Conservation (phyloP, 2,797 vertebrate genomes). For the Allochrocebus solatus region DNA sequence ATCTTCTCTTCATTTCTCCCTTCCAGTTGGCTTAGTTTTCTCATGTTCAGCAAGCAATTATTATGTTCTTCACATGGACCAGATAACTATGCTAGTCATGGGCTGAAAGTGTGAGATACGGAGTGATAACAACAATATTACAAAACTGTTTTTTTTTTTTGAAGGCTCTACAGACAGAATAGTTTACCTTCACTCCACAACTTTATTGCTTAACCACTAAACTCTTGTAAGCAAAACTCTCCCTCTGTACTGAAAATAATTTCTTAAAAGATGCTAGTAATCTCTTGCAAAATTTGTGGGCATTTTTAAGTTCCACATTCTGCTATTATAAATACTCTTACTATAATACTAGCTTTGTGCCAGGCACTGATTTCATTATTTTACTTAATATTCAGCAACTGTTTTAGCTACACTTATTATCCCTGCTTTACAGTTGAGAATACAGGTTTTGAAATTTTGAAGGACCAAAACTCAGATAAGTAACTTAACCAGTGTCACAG, state of each 20-base stretch:
- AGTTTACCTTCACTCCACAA: background rate
- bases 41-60: slow-evolving; percentile 5
- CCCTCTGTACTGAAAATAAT: background rate
- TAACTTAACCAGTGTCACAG: background rate
- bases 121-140: background rate
- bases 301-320: slow-evolving; percentile 25
- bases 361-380: background rate
- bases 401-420: background rate
- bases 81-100: background rate
- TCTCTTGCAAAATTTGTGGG: slow-evolving; percentile 29
- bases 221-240: slow-evolving; percentile 8
- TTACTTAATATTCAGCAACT: slow-evolving; percentile 26
- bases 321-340: background rate
- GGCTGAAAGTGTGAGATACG: background rate
- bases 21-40: background rate
- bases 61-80: background rate
- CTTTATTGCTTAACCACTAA: background rate
- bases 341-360: slow-evolving; percentile 30
- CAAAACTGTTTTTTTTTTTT: background rate
- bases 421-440: background rate
- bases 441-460: slow-evolving; percentile 48
- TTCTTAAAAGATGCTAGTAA: slow-evolving; percentile 31
- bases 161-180: background rate
- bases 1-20: slow-evolving; percentile 21
- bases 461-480: background rate